Conservation (phyloP, 2,888 invertebrate species). For the Entomobrya proxima region DNA sequence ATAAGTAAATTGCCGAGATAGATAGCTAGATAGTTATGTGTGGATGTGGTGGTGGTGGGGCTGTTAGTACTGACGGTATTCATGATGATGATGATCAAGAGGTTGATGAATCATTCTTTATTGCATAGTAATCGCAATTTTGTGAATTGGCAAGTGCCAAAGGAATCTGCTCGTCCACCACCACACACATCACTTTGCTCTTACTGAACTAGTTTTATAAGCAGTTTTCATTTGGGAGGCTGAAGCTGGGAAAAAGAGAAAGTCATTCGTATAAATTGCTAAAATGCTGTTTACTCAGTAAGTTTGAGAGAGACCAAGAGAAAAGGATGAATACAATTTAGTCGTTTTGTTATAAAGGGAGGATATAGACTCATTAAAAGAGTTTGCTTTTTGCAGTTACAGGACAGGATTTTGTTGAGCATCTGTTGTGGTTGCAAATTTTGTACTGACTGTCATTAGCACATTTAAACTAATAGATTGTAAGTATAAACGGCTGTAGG, state of each 20-base stretch:
- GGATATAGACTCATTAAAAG: too few relatives aligned
- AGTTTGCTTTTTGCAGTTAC: not conserved
- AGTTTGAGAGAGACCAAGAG: not conserved
- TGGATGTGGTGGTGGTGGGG: not conserved
- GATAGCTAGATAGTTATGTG: not conserved
- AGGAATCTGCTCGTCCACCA: not conserved
- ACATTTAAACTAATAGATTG: too few relatives aligned
- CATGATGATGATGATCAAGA: not conserved
- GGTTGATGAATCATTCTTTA: conserved; percentile 34
- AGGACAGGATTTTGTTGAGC: not conserved
- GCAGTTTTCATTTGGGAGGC: not conserved
- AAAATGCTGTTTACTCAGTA: not conserved
- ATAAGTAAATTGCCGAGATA: conserved; percentile 21
- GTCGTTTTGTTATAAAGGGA: too few relatives aligned
- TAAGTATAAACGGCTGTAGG: too few relatives aligned
- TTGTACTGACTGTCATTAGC: not conserved
- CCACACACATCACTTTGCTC: not conserved
- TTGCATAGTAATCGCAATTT: not conserved
- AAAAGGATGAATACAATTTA: too few relatives aligned
- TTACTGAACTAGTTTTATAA: conserved; percentile 21
- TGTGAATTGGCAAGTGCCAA: conserved; percentile 37
- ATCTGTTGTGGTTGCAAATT: not conserved
- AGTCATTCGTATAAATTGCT: too few relatives aligned
- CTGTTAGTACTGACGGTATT: not conserved
- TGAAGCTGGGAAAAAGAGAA: conserved; percentile 59